A percentile compares a stretch with the other conserved stretches of the same genome.
phyloP scores from a whole-genome alignment of 2,888 invertebrate genomes.

The Zele albiditarsus region DNA sequence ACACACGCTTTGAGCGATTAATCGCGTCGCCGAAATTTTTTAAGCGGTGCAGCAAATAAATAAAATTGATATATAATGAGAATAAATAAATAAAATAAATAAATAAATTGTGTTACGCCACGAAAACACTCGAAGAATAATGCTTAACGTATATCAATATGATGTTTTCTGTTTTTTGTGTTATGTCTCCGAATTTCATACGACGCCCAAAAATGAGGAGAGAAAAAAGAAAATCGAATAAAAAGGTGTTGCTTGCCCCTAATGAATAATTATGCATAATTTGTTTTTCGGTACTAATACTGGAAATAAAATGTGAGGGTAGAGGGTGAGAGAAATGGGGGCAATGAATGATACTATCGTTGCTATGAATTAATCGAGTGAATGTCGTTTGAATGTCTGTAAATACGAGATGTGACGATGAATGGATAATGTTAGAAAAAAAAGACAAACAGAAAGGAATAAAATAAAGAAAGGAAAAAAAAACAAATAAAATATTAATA shows the following conservation, averaged over 20 bases:
- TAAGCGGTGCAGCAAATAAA: slow-evolving; percentile 19
- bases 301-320: background rate
- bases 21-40: slow-evolving; percentile 28
- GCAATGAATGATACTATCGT: slow-evolving; percentile 12
- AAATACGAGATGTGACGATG: slow-evolving; percentile 7
- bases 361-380: slow-evolving; percentile 24
- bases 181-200: slow-evolving; percentile 40
- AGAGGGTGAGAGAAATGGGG: background rate
- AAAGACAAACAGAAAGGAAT: slow-evolving; percentile 13
- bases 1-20: slow-evolving; percentile 22
- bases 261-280: background rate
- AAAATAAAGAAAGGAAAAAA: slow-evolving; percentile 22
- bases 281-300: background rate
- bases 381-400: slow-evolving; percentile 19
- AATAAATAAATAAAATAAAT: slow-evolving; percentile 27
- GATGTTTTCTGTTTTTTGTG: slow-evolving; percentile 38
- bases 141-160: slow-evolving; percentile 68
- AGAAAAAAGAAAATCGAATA: background rate
- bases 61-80: background rate
- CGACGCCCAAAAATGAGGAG: slow-evolving; percentile 20
- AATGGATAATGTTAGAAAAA: slow-evolving; percentile 7
- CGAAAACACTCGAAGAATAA: slow-evolving; percentile 55
- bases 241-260: slow-evolving; percentile 25
- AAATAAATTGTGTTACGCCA: slow-evolving; percentile 43
- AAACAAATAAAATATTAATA: slow-evolving; percentile 15